Evolutionary conservation across 2,797 vertebrate genomes (phyloP), one percentile per base, ranked within the genome.

Genomic region (Dendrocincla tyrannina): DNA sequence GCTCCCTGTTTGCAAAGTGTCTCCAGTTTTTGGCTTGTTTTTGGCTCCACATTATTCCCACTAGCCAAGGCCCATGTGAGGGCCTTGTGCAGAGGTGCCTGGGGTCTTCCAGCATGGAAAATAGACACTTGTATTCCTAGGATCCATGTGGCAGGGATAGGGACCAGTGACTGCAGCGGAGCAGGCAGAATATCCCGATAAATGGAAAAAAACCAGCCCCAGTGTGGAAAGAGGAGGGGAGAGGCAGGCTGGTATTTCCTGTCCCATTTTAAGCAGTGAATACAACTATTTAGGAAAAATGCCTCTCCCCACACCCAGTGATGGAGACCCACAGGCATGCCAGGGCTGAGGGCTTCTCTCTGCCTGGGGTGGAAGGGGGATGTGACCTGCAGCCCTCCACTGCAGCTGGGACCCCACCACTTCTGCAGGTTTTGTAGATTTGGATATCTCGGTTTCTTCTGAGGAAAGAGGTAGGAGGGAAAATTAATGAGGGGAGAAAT

Each of bases 191-290:
- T n/a, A 73, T 67, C 67, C n/a, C 0, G 0, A 33, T 32, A 79
- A 69, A 90, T 13, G 63, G 62, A 42, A 66, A 87, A 87, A 77
- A 9, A 13, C 0, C 37, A 68, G 28, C 13, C 13, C 20, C 0
- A 0, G 30, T 47, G 42, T 32, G 52, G 53, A 75, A 82, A 78
- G 63, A 60, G 42, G 12, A 91, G 62, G 44, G 50, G 66, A 92
- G 84, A 89, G 84, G 84, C 67, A 76, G 63, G 59, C 59, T 93
- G 94, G 67, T 76, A 67, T 94, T 92, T 93, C 78, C 78, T 82
- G 87, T 27, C 32, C 32, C 44, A 13, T 95, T 91, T 89, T 59
- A 79, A 85, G 59, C 28, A 19, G 77, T 91, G 84, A 84, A 91
- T 91, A 53, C 66, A 69, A 9, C 30, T 82, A 73, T 94, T 91